phyloP scores from a whole-genome alignment of 1,140 invertebrate species.

The Aphaenogaster ashmeadi region DNA sequence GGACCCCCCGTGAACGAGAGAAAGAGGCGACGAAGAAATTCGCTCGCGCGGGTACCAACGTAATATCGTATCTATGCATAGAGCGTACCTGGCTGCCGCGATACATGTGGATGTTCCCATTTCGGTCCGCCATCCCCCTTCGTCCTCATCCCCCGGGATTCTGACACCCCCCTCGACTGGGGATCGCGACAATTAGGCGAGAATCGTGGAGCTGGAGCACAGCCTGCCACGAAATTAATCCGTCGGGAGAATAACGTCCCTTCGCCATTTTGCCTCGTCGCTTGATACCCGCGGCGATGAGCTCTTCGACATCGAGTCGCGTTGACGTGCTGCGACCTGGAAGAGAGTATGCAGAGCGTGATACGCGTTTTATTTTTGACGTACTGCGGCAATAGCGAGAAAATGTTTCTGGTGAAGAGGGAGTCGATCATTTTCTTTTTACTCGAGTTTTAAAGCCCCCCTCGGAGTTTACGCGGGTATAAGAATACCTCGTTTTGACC shows the following conservation, averaged over 20 bases:
- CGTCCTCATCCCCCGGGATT: slow-evolving; percentile 24
- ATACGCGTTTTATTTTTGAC: background rate
- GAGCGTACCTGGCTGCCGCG: slow-evolving; percentile 2
- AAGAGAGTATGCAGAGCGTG: background rate
- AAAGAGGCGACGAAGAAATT: slow-evolving; percentile 22
- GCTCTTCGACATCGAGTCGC: slow-evolving; percentile 49
- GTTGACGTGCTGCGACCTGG: background rate
- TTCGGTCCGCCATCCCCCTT: background rate
- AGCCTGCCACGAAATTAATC: slow-evolving; percentile 79
- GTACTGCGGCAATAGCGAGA: background rate
- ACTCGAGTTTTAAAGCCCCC: background rate
- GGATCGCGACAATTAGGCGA: slow-evolving; percentile 79
- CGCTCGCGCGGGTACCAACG: background rate
- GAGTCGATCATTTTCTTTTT: background rate
- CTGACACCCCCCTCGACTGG: slow-evolving; percentile 7
- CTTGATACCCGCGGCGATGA: slow-evolving; percentile 30
- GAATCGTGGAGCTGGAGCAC: slow-evolving; percentile 73
- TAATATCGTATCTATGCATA: background rate
- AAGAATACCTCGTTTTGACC: too few relatives aligned
- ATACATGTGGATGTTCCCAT: slow-evolving; percentile 2
- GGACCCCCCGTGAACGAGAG: too few relatives aligned
- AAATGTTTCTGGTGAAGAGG: background rate
- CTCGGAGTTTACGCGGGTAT: background rate
- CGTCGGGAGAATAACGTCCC: slow-evolving; percentile 77
- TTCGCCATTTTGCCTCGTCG: slow-evolving; percentile 69